Conservation (phyloP, 1,140 invertebrate genomes). For the Hycleus cichorii region DNA sequence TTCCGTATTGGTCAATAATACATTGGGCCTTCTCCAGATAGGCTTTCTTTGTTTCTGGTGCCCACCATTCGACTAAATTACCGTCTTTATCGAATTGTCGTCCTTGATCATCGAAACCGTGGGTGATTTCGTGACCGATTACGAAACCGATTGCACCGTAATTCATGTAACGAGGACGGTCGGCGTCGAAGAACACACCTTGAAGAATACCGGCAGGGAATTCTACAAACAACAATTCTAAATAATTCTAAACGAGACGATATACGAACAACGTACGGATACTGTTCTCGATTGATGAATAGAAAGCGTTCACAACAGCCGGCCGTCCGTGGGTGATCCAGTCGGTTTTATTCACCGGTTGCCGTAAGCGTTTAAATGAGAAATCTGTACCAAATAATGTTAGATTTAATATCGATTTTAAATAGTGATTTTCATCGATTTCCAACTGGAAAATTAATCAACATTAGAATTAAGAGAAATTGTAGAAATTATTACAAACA, state of each 20-base stretch:
- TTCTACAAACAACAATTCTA: slow-evolving; percentile 39
- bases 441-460: slow-evolving; percentile 44
- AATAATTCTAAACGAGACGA: too few species aligned
- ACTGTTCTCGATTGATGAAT: slow-evolving; percentile 58
- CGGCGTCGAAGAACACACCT: slow-evolving; percentile 61
- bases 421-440: slow-evolving; percentile 46
- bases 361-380: slow-evolving; percentile 51
- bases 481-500: slow-evolving; percentile 16
- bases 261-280: slow-evolving; percentile 48
- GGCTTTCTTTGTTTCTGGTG: slow-evolving; percentile 37
- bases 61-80: slow-evolving; percentile 60
- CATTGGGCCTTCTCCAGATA: slow-evolving; percentile 57
- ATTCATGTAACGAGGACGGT: slow-evolving; percentile 66
- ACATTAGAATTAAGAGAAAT: slow-evolving; percentile 4
- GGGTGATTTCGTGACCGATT: slow-evolving; percentile 55
- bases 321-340: slow-evolving; percentile 58
- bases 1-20: slow-evolving; percentile 63
- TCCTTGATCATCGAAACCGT: slow-evolving; percentile 78
- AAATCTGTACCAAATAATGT: slow-evolving; percentile 54
- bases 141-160: slow-evolving; percentile 66
- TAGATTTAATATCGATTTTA: slow-evolving; percentile 53
- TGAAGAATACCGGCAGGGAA: slow-evolving; percentile 73
- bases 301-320: slow-evolving; percentile 62
- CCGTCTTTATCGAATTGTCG: slow-evolving; percentile 87
- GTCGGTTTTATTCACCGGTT: slow-evolving; percentile 59